These are phyloP conservation scores for Ophraella communa DNA, from an alignment of 2,888 invertebrate species.

Conservation along the genomic window DNA sequence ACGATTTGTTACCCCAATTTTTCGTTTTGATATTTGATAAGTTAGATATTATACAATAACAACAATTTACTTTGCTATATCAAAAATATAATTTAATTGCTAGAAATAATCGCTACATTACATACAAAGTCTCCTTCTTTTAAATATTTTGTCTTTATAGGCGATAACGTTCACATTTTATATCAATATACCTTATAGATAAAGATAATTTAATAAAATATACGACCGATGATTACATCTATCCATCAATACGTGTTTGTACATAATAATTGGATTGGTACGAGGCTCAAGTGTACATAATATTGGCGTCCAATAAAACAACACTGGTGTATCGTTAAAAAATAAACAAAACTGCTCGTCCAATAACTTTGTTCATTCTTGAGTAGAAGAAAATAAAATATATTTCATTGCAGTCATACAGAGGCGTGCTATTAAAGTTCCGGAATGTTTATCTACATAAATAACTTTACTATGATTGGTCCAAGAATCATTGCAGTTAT, in stretches of 20 bases:
- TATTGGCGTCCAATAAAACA: conserved; percentile 19
- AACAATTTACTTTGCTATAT: too few relatives aligned
- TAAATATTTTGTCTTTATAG: too few relatives aligned
- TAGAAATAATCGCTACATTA: too few relatives aligned
- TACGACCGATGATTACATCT: conserved; percentile 22
- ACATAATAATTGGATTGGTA: conserved; percentile 26
- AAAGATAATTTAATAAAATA: conserved; percentile 9
- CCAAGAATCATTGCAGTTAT: too few relatives aligned
- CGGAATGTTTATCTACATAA: too few relatives aligned
- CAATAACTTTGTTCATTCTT: conserved; percentile 21
- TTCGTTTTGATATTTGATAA: too few relatives aligned
- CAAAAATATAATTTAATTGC: too few relatives aligned
- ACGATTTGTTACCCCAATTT: not conserved
- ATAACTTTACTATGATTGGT: too few relatives aligned
- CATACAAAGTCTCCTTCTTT: too few relatives aligned
- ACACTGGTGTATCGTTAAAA: conserved; percentile 17
- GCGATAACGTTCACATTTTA: not conserved
- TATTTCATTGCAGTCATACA: conserved; percentile 10
- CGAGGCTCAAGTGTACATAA: conserved; percentile 4
- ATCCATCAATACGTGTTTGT: conserved; percentile 7
- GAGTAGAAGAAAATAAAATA: conserved; percentile 21
- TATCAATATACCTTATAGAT: not conserved
- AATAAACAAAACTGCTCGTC: conserved; percentile 22
- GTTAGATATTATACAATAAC: too few relatives aligned
- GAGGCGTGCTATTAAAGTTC: not conserved